Evolutionary conservation across 2,797 vertebrate genomes (phyloP), one percentile per base, ranked within the genome.

Genomic region (Morelia viridis): DNA sequence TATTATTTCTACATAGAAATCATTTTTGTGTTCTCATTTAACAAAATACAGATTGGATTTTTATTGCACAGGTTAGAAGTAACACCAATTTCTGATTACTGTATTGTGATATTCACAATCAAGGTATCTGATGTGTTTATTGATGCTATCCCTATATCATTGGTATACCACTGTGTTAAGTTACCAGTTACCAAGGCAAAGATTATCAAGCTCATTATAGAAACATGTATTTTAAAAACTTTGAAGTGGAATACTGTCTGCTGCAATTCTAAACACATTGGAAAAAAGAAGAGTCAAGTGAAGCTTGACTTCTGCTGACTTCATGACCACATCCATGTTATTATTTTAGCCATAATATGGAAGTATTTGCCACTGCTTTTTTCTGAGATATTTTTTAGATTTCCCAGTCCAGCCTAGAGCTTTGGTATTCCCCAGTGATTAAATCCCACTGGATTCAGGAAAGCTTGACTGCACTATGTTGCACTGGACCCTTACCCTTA

Each of bases 61-160:
- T 0, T 90, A 94, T 93, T 0, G 89, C 0, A 0, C 93, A 90
- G 95, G 94, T 94, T 96, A 93, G 35, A 96, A 92, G 93, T 11
- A 35, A 50, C 7, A 64, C 28, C 35, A 15, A 28, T 94, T 95
- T 95, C 92, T 95, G 89, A 93, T 95, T 93, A 92, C 91, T 91
- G 93, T 91, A 92, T 91, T 91, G 93, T 91, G 93, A 95, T 89
- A 57, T 94, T 95, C 95, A 91, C 93, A 94, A 86, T 80, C 61
- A 94, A 56, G 41, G 93, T 88, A 93, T 95, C 92, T 83, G 91
- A 95, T 88, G n/a, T 6, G 35, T 91, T 85, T 88, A 85, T 95
- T 90, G 83, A 85, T 85, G 26, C 28, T 57, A n/a, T 85, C 57
- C 84, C 15, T 57, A 8, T 85, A 57, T 56, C 41, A 24, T 80